Evolutionary conservation across 2,113 vertebrate genomes (phyloP).

Genomic region (Tetraodon nigroviridis): DNA sequence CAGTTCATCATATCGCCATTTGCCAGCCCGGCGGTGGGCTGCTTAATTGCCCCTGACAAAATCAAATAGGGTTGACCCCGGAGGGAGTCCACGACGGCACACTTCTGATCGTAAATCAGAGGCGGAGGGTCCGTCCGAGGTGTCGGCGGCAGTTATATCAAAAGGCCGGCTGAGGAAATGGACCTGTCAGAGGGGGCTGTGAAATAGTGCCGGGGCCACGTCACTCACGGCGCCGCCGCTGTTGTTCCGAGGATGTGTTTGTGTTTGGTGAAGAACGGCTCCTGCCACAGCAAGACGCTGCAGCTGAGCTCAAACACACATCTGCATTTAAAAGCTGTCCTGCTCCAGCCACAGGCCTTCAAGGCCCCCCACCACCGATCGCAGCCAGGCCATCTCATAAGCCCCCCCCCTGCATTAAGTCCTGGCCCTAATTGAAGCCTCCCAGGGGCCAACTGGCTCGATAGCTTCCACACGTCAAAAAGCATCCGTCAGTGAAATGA

Average conservation of each 20-base stretch:
- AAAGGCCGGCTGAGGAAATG: conserved; percentile 57
- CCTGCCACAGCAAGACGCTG: conserved; percentile 5
- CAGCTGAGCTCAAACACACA: background rate
- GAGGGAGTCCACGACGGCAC: conserved; percentile 47
- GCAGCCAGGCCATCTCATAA: conserved; percentile 55
- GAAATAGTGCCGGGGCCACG: conserved; percentile 62
- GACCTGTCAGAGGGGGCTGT: conserved; percentile 52
- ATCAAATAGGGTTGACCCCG: conserved; percentile 53
- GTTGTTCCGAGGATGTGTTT: conserved; percentile 55
- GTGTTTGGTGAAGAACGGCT: no score
- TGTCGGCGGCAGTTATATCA: conserved; percentile 57
- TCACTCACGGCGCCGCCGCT: conserved; percentile 51
- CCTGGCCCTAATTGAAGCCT: conserved; percentile 68
- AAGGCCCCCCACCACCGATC: conserved; percentile 56
- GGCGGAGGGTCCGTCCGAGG: conserved; percentile 29
- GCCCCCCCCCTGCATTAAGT: conserved; percentile 68
- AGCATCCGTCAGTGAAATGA: conserved; percentile 77
- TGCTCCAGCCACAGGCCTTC: conserved; percentile 17
- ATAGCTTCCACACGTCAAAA: conserved; percentile 68
- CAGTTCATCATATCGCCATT: conserved; percentile 48
- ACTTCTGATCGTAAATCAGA: conserved; percentile 61
- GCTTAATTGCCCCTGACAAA: conserved; percentile 62
- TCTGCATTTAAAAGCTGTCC: background rate
- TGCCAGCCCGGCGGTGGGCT: conserved; percentile 15
- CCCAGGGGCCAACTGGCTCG: conserved; percentile 68